Percentiles rank a stretch among this genome's conserved stretches.
Evolutionary conservation across 2,888 invertebrate species (phyloP).

Genomic region (Epinotia demarniana): DNA sequence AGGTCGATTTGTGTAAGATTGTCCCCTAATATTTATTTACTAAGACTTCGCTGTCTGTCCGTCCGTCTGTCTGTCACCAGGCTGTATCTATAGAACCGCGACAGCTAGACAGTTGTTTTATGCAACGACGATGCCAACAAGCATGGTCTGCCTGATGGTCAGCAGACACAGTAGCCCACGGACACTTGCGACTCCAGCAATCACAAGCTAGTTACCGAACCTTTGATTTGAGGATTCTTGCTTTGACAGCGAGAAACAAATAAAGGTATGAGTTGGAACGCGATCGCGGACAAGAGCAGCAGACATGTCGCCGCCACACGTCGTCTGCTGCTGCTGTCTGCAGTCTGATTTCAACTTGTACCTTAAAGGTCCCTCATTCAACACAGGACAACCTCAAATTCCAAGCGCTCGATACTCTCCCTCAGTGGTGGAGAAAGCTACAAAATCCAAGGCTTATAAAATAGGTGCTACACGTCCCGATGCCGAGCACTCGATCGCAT

Average conservation of each 20-base stretch:
- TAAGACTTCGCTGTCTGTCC: too few relatives aligned
- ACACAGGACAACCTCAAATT: background rate
- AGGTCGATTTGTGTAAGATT: too few relatives aligned
- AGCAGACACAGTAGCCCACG: background rate
- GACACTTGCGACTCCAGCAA: background rate
- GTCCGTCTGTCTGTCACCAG: too few relatives aligned
- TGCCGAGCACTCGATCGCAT: constrained; percentile 26
- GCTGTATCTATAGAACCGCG: too few relatives aligned
- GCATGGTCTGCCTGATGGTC: background rate
- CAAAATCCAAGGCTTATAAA: constrained; percentile 2
- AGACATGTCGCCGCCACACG: too few relatives aligned
- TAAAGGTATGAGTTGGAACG: background rate
- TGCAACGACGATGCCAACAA: background rate
- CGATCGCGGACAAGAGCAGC: too few relatives aligned
- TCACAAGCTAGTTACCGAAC: background rate
- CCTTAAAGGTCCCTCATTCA: background rate
- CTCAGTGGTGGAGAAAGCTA: constrained; percentile 15
- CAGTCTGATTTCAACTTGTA: too few relatives aligned
- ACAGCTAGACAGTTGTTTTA: too few relatives aligned
- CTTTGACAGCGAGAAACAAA: background rate
- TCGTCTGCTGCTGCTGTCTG: too few relatives aligned
- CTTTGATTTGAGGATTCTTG: background rate
- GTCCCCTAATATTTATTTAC: too few relatives aligned
- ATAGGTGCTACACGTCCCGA: constrained; percentile 18
- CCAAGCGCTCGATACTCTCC: too few relatives aligned